Evolutionary conservation across 2,113 vertebrate species (phyloP), one percentile per base, ranked within the genome.

Genomic region (Syngnathus typhle): DNA sequence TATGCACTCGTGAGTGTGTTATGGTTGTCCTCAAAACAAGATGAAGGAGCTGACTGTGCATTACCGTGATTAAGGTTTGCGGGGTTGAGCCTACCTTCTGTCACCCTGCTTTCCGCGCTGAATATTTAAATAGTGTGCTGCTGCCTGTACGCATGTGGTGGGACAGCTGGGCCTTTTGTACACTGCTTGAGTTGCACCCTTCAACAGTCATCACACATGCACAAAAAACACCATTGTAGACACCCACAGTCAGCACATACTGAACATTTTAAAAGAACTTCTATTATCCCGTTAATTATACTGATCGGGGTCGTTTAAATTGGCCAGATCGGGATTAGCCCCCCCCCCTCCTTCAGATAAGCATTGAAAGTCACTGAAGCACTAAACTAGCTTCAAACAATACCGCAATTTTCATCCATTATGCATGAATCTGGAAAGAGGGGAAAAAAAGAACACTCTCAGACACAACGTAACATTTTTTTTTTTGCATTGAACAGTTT

Each of bases 141-240:
- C 41, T 47, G 5, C 13, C 44, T 47, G 44, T 23, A 66, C 70
- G 69, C 64, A 58, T 68, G 32, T 73, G 46, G 18, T 70, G 74
- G 74, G 84, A 82, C 86, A 90, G 86, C 83, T 89, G 80, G 79
- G 60, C 68, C 82, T 85, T 88, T 88, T 85, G 79, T 85, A 70
- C 70, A 77, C 52, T 71, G 76, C 56, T 63, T 74, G 80, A 72
- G 77, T 74, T 75, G 72, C 67, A 62, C 59, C 59, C 58, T 78
- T 84, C 7, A 81, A 79, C 74, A 76, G 73, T 60, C 54, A 41
- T 59, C 55, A 21, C 56, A 65, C 58, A 5, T 27, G 52, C 63
- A n/a, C 70, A 37, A 36, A 68, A 15, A 63, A 59, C 12, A 43
- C 38, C 5, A 0, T 27, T 23, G 8, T 5, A 19, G 18, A 8